phyloP scores from a whole-genome alignment of 2,888 invertebrate species.

The Phytoseiulus persimilis region DNA sequence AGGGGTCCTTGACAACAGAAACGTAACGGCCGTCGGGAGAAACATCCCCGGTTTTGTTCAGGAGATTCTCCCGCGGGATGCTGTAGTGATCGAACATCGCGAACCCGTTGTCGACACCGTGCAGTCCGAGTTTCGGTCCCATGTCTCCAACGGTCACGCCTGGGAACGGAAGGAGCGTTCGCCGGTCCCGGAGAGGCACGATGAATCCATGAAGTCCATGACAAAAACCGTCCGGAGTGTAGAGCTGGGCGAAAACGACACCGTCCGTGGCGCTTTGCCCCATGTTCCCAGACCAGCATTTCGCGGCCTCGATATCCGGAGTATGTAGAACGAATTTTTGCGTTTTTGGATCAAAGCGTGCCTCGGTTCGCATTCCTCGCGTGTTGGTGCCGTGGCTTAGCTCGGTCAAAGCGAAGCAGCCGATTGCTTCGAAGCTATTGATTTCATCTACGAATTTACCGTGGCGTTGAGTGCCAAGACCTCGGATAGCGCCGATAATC shows the following conservation, averaged over 20 bases:
- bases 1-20: constrained; percentile 67
- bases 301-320: constrained; percentile 67
- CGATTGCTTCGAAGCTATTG: constrained; percentile 53
- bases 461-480: constrained; percentile 41
- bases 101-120: constrained; percentile 88
- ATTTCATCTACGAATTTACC: constrained; percentile 41
- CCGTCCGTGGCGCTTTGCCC: constrained; percentile 68
- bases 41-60: constrained; percentile 82
- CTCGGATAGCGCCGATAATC: constrained; percentile 40
- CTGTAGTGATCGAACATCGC: constrained; percentile 76
- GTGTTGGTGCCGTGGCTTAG: constrained; percentile 82
- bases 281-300: constrained; percentile 80
- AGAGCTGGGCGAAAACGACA: constrained; percentile 72
- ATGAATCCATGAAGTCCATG: constrained; percentile 81
- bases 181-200: constrained; percentile 70
- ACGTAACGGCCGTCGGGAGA: constrained; percentile 76
- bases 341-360: constrained; percentile 66
- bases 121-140: constrained; percentile 81
- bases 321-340: constrained; percentile 65
- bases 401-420: constrained; percentile 80
- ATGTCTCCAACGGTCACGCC: constrained; percentile 82
- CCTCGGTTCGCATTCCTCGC: constrained; percentile 73
- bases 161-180: constrained; percentile 62
- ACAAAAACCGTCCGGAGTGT: constrained; percentile 67
- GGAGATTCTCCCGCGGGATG: constrained; percentile 71